These are phyloP conservation scores for Drosophila acutilabella DNA, from an alignment of 2,888 invertebrate genomes.

Conservation along the genomic window DNA sequence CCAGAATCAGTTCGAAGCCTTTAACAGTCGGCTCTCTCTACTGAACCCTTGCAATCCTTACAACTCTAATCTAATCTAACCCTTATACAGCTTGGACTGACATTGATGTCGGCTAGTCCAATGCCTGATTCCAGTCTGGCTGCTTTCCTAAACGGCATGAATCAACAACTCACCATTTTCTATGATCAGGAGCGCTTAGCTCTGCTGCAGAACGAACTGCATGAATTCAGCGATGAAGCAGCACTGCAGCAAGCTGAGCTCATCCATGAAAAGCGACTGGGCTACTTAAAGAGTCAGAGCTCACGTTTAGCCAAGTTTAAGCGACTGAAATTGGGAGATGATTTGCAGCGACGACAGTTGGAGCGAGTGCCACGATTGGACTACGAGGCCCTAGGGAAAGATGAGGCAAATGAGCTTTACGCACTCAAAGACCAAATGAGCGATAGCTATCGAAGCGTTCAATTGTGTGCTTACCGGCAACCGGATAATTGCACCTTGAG, in stretches of 20 bases:
- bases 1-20: too few species aligned
- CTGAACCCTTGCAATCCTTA: too few species aligned
- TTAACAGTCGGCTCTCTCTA: too few species aligned
- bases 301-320: constrained; percentile 68
- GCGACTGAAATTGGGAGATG: constrained; percentile 87
- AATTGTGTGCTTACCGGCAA: constrained; percentile 90
- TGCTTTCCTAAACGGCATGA: constrained; percentile 72
- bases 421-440: constrained; percentile 90
- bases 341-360: constrained; percentile 89
- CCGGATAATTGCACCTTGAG: constrained; percentile 88
- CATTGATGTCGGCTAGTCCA: constrained; percentile 7
- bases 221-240: constrained; percentile 64
- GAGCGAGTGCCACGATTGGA: constrained; percentile 90
- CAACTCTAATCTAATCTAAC: too few species aligned
- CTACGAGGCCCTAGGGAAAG: constrained; percentile 89
- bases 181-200: constrained; percentile 78
- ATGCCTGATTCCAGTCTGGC: constrained; percentile 44
- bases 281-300: constrained; percentile 62
- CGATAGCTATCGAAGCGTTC: constrained; percentile 90
- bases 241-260: constrained; percentile 72
- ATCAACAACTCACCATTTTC: constrained; percentile 65
- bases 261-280: constrained; percentile 67
- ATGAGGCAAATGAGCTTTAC: constrained; percentile 87
- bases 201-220: constrained; percentile 76
- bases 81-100: constrained; percentile 20